Evolutionary conservation across 2,888 invertebrate species (phyloP).

Genomic region (Drosophila falleni): DNA sequence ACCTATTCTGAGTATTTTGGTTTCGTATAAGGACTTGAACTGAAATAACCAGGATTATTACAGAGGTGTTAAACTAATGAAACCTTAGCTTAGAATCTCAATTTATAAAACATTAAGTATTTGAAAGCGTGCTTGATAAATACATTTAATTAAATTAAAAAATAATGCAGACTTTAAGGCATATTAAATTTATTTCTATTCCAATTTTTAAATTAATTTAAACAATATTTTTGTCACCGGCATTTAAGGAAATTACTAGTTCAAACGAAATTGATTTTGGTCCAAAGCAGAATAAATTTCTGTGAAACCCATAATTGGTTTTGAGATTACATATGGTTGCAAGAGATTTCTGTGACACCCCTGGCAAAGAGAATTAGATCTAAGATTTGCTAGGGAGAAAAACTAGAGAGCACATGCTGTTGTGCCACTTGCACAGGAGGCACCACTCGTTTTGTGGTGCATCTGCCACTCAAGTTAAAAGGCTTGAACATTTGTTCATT

Average conservation of each 20-base stretch:
- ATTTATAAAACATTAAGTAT: background rate
- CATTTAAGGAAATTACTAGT: background rate
- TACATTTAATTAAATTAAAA: no score
- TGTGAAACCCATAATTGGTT: conserved; percentile 4
- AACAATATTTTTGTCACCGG: background rate
- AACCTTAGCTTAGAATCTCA: background rate
- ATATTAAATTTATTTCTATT: no score
- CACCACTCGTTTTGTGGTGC: conserved; percentile 12
- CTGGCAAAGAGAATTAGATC: conserved; percentile 4
- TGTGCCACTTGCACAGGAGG: background rate
- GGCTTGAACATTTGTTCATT: conserved; percentile 33
- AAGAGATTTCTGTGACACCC: background rate
- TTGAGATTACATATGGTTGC: background rate
- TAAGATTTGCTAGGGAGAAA: background rate
- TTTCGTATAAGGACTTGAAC: background rate
- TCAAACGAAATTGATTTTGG: background rate
- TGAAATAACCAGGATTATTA: background rate
- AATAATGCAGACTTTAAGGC: no score
- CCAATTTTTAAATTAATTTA: background rate
- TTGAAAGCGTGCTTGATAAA: no score
- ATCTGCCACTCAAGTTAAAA: conserved; percentile 31
- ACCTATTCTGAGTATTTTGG: background rate
- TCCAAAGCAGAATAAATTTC: background rate
- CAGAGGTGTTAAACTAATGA: background rate
- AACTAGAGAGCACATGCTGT: background rate